Evolutionary conservation across 2,113 vertebrate species (phyloP), one percentile per base, ranked within the genome.

Genomic region (Pachycephala philippinensis): DNA sequence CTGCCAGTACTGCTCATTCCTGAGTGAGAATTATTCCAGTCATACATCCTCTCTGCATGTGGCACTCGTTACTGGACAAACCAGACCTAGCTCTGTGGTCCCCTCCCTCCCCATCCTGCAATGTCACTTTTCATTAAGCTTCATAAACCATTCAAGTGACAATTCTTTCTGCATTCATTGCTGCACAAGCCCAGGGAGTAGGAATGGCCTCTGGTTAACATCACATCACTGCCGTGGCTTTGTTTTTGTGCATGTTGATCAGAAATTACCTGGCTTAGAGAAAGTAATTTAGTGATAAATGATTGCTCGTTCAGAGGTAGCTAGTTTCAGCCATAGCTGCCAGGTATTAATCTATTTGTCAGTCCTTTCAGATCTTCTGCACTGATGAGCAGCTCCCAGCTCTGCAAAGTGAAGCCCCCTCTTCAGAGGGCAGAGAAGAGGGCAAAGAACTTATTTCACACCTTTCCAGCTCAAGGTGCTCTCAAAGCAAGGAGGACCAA

Each of bases 201-300:
- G 66, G 84, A 97, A 97, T 91, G 79, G 40, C 71, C 78, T 93
- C 90, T 97, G 93, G 95, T 97, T 97, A 97, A 96, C 87, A 96
- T 66, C 70, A 5, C 84, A 91, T 77, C 92, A 75, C 87, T 76
- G 82, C 40, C 19, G 24, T 78, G 83, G 68, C 83, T 94, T 90
- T 96, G 87, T 90, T 93, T 94, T 96, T 95, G 85, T 95, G 96
- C 86, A 95, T 96, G 96, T 95, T 98, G 96, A 98, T 98, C 98
- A 98, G 90, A 98, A 97, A 97, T 97, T 97, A 97, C 95, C 85
- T 95, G 81, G 87, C 95, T 97, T 95, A 97, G 91, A 97, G 87
- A 97, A 98, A 97, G 97, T 95, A 97, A 98, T 97, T 98, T 97
- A 97, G 87, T 97, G 97, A 97, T 96, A 98, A 98, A 97, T 97